A percentile compares a stretch with the other conserved stretches of the same genome.
Evolutionary conservation across 2,888 invertebrate genomes (phyloP).

Genomic region (Liposcelis brunnea): DNA sequence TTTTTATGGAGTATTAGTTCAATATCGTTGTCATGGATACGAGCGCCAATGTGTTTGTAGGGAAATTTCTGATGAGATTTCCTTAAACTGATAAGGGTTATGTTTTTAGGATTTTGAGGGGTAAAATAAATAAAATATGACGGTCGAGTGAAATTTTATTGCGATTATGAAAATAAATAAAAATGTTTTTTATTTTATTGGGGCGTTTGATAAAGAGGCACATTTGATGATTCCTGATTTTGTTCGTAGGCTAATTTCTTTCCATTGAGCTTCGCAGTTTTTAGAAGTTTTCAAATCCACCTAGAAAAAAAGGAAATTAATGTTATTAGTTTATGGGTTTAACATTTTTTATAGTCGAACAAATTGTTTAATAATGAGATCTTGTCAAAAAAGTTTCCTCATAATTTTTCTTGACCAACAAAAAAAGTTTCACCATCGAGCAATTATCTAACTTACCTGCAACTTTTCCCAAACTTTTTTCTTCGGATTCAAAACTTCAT

Average conservation of each 20-base stretch:
- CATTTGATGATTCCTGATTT: not conserved
- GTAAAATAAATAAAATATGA: not conserved
- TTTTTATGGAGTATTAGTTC: conserved; percentile 3
- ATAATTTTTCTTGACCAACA: no score
- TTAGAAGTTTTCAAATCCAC: conserved; percentile 44
- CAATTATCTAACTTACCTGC: conserved; percentile 32
- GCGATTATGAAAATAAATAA: not conserved
- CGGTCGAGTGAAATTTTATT: not conserved
- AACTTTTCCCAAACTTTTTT: conserved; percentile 93
- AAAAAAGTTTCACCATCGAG: no score
- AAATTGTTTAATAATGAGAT: no score
- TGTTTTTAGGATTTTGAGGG: no score
- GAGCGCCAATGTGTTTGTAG: conserved; percentile 10
- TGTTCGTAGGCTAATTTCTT: conserved; percentile 33
- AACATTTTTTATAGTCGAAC: no score
- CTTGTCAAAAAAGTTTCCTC: no score
- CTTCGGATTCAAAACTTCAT: conserved; percentile 80
- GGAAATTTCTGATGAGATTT: conserved; percentile 4
- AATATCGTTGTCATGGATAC: conserved; percentile 7
- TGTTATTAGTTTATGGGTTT: no score
- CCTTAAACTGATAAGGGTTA: no score
- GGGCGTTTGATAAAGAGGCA: not conserved
- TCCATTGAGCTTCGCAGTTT: conserved; percentile 66
- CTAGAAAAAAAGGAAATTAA: conserved; percentile 18
- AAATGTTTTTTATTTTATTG: not conserved